Evolutionary conservation across 2,888 invertebrate species (phyloP), one percentile per base, ranked within the genome.

Genomic region (Halictus quadricinctus): DNA sequence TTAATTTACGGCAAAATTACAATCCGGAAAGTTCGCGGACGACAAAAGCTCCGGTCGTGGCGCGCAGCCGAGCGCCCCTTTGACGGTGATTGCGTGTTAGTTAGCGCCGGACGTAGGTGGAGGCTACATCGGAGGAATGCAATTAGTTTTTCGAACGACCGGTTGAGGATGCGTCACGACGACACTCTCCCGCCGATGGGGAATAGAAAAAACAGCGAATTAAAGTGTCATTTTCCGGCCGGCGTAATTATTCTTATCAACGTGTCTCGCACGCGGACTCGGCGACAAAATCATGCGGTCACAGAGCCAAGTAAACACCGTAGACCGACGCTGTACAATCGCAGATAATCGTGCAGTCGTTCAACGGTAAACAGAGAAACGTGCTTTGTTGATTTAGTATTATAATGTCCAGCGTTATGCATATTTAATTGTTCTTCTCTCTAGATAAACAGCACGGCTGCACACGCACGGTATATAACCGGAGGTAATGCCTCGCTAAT

Each of bases 71-170:
- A 15, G 18, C 66, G 66, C 1, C 36, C 18, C 66, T 66, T 66
- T 66, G 66, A 36, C 66, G 36, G 66, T 41, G 66, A 66, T 66
- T 36, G 36, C 36, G 36, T 66, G 66, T 66, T 66, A 66, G 66
- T 66, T 66, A 66, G 36, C 1, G 10, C 21, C 66, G 21, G 66
- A 36, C 36, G 66, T 66, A 66, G 66, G 66, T 66, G 36, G n/a
- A 50, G 78, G 78, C 60, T 78, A 66, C 76, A 66, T 77, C 60
- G 88, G 89, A 88, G 88, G 89, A 88, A 88, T 88, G 88, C 85
- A 88, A 88, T 88, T 88, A 88, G 89, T 87, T 83, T 83, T 80
- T 80, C 54, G 85, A 64, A 60, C 66, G 72, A 48, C 64, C 54
- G 48, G 73, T 66, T 64, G 80, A 73, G 69, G 58, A 82, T n/a